Base-by-base conservation (phyloP, 2,888 invertebrate genomes). In the Phyllotreta cruciferae region DNA sequence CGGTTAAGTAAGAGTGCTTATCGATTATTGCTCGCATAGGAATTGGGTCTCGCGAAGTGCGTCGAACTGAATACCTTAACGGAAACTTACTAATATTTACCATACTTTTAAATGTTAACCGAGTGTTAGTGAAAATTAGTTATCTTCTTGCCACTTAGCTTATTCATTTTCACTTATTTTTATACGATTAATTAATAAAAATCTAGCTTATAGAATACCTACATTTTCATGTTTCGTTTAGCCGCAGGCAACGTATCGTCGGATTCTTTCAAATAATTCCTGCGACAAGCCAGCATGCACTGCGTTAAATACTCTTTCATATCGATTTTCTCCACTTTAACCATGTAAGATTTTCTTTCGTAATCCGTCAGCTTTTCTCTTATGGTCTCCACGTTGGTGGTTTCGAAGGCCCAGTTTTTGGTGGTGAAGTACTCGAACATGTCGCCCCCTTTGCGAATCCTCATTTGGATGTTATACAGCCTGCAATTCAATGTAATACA, bases 401-500 rank as follows among this genome's bases (percentile, higher is more conserved):
- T 92, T 41, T 88, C 88, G 78, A 94, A 94, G 74, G 90, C 88
- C 96, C 96, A 96, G 60, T 92, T 91, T 77, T 92, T 92, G 75
- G 90, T 92, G 0, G 95, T 94, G 81, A 96, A 96, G 78, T 93
- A 96, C 76, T 94, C 93, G 74, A 96, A 91, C 2, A 93, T 91
- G 73, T 92, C 91, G 73, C 93, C 91, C 0, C 95, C 93, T 81
- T 93, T 93, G 66, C 86, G 86, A 70, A 96, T 90, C 42, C 93
- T 88, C 62, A 62, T 65, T 58, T 64, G 62, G 53, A 55, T 56
- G 14, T 65, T 53, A 39, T 34, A 64, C 49, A 69, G 53, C 13
- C 63, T 70, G 42, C 50, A 63, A 66, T 45, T 10, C 1, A 38
- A 45, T 36, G 14, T 14, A 41, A 38, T 41, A 14, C 11, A 39